These are phyloP conservation scores for Tenebrio molitor DNA, from an alignment of 1,140 invertebrate genomes.

Conservation along the genomic window DNA sequence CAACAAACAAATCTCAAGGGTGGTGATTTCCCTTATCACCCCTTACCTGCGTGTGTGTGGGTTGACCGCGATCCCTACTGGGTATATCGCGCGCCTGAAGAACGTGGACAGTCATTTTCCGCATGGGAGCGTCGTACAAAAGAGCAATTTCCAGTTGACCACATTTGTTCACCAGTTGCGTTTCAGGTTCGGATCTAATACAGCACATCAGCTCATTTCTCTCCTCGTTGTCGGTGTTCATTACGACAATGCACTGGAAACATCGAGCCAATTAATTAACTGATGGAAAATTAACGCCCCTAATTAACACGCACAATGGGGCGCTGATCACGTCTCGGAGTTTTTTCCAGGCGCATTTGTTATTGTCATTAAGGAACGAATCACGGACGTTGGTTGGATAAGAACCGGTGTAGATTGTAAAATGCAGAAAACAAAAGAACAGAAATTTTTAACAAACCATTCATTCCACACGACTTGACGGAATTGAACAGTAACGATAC, in stretches of 20 bases:
- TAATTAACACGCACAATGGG: conserved; percentile 7
- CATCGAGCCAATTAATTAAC: not conserved
- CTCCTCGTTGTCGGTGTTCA: conserved; percentile 62
- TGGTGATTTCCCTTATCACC: too few species aligned
- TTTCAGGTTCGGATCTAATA: conserved; percentile 55
- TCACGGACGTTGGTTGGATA: too few species aligned
- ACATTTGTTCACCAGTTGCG: conserved; percentile 69
- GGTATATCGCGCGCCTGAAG: conserved; percentile 89
- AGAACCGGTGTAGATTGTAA: too few species aligned
- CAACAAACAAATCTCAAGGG: too few species aligned
- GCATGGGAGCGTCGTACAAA: conserved; percentile 88
- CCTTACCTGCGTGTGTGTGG: conserved; percentile 82
- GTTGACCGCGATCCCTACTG: conserved; percentile 78
- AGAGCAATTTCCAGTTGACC: conserved; percentile 89
- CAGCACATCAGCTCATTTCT: conserved; percentile 56
- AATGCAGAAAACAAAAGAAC: too few species aligned
- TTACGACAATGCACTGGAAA: conserved; percentile 64
- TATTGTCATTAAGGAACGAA: too few species aligned
- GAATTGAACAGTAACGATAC: too few species aligned
- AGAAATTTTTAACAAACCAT: too few species aligned
- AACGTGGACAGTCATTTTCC: conserved; percentile 91
- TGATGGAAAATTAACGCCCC: not conserved
- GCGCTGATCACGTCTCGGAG: too few species aligned
- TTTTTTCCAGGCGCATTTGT: too few species aligned
- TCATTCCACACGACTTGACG: too few species aligned